These are phyloP conservation scores for Mizuhopecten yessoensis DNA, from an alignment of 1,140 invertebrate genomes.

Conservation along the genomic window DNA sequence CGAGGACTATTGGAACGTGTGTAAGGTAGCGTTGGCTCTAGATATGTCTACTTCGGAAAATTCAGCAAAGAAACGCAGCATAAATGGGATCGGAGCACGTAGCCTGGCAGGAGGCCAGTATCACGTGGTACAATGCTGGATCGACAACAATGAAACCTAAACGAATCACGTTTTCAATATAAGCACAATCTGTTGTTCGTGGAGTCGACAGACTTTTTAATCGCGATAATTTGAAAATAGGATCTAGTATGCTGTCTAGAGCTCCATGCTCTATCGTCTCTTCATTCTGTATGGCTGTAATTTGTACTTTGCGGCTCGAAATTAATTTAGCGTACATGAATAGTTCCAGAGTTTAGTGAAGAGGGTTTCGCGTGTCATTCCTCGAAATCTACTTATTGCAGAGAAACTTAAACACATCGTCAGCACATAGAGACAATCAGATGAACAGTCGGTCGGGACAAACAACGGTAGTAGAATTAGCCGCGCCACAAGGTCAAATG, in stretches of 20 bases:
- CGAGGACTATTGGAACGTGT: not conserved
- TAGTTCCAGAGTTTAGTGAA: not conserved
- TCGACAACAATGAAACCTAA: not conserved
- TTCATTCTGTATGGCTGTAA: not conserved
- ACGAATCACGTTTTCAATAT: slow-evolving; percentile 39
- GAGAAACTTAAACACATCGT: not conserved
- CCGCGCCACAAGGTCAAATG: not conserved
- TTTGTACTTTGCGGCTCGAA: slow-evolving; percentile 33
- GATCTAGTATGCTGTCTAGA: slow-evolving; percentile 2
- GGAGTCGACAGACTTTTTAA: slow-evolving; percentile 32
- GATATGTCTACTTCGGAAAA: slow-evolving; percentile 33
- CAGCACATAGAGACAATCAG: slow-evolving; percentile 35
- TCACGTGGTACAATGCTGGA: not conserved
- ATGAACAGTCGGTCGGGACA: slow-evolving; percentile 49
- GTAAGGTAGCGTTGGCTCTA: not conserved
- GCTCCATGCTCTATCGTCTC: not conserved
- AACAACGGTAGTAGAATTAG: slow-evolving; percentile 26
- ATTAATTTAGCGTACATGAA: slow-evolving; percentile 35
- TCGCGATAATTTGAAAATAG: not conserved
- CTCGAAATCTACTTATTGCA: slow-evolving; percentile 30
- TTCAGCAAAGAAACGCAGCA: not conserved
- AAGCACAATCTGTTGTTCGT: slow-evolving; percentile 31
- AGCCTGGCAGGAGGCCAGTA: not conserved
- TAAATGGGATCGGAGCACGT: not conserved
- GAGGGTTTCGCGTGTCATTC: slow-evolving; percentile 23